phyloP scores from a whole-genome alignment of 2,797 vertebrate species.

The Pangasius krempfi region DNA sequence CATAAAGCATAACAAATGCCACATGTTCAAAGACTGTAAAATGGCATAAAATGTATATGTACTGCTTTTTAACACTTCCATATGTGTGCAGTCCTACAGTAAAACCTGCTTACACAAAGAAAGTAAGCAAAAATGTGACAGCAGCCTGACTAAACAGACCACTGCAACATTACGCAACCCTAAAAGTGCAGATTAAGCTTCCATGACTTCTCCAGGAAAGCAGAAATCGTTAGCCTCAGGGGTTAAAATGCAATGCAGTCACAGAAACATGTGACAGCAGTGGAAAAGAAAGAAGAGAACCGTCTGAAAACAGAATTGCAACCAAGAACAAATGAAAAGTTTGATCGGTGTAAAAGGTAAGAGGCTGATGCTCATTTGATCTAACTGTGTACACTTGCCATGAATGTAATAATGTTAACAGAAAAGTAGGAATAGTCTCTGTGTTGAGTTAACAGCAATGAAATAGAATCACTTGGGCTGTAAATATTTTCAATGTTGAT shows the following conservation, averaged over 20 bases:
- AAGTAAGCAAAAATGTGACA: conserved; percentile 6
- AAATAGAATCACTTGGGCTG: not conserved
- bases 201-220: conserved; percentile 5
- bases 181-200: conserved; percentile 34
- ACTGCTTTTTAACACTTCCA: not conserved
- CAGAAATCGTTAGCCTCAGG: conserved; percentile 3
- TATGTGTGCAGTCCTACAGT: not conserved
- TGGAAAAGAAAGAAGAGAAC: not conserved
- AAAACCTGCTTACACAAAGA: not conserved
- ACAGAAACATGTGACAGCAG: not conserved
- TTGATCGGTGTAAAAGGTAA: not conserved
- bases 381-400: no score
- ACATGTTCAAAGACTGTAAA: not conserved
- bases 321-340: not conserved
- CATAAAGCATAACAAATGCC: not conserved
- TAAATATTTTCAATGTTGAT: not conserved
- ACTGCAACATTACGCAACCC: conserved; percentile 6
- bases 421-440: not conserved
- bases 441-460: not conserved
- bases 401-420: not conserved
- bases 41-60: not conserved
- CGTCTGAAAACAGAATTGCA: not conserved
- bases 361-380: not conserved
- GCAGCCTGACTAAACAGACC: not conserved
- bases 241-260: not conserved